A percentile compares a stretch with the other conserved stretches of the same genome.
Conservation (phyloP, 92 coral and sea anemone species). For the Parazoanthus atlanticus region DNA sequence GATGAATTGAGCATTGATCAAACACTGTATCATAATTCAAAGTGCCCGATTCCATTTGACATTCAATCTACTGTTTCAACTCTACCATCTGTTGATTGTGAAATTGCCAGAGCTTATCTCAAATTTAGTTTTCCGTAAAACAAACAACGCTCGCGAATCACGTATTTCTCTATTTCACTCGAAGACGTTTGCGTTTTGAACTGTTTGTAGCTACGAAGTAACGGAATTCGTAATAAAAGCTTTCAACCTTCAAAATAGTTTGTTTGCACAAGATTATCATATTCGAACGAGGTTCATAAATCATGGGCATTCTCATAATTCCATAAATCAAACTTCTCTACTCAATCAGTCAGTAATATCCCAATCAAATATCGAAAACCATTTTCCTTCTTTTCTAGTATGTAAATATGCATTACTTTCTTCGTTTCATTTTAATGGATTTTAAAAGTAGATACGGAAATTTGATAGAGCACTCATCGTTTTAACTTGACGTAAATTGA, state of each 20-base stretch:
- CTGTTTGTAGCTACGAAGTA: neutral
- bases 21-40: conserved; percentile 23
- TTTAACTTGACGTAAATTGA: conserved; percentile 18
- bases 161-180: neutral
- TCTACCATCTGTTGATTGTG: conserved; percentile 29
- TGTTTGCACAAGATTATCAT: neutral
- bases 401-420: neutral
- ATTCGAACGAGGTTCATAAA: neutral
- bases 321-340: too few species aligned
- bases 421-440: neutral
- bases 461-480: neutral
- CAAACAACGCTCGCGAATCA: neutral
- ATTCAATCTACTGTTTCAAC: conserved; percentile 6
- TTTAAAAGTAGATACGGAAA: neutral
- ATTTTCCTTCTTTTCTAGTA: neutral
- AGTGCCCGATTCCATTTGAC: conserved; percentile 26
- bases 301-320: neutral
- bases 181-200: neutral
- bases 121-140: neutral
- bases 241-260: neutral
- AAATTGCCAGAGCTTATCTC: conserved; percentile 24
- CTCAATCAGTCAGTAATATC: too few species aligned
- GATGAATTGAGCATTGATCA: neutral
- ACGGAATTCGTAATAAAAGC: neutral
- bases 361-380: neutral